Evolutionary conservation across 1,140 invertebrate species (phyloP).

Genomic region (Triops longicaudatus): DNA sequence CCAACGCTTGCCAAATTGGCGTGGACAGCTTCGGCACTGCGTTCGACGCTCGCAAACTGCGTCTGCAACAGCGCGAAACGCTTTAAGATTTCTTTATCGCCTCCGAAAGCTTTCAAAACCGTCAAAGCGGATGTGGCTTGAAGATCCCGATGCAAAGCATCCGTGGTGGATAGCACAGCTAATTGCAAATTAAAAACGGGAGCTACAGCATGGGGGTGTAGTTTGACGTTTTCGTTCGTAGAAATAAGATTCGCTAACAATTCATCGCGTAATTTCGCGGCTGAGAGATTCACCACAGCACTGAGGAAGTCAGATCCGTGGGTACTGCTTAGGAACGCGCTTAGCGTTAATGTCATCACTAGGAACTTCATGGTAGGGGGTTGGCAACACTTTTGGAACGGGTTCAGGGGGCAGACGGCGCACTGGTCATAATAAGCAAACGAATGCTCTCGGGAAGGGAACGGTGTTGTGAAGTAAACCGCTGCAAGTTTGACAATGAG

Average conservation of each 20-base stretch:
- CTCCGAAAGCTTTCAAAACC: conserved; percentile 26
- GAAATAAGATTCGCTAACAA: background rate
- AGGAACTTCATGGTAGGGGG: background rate
- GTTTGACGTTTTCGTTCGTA: background rate
- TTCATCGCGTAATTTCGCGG: background rate
- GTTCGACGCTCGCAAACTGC: conserved; percentile 24
- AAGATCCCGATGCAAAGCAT: conserved; percentile 22
- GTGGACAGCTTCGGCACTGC: background rate
- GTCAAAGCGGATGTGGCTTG: conserved; percentile 21
- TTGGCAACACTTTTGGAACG: too few relatives aligned
- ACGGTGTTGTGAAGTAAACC: background rate
- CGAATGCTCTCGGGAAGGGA: too few relatives aligned
- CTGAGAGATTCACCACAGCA: background rate
- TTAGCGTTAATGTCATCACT: background rate
- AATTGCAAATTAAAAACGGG: conserved; percentile 25
- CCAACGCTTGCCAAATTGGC: background rate
- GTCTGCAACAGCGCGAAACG: conserved; percentile 21
- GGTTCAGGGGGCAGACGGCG: too few relatives aligned
- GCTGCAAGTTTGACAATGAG: background rate
- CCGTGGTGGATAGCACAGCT: conserved; percentile 20
- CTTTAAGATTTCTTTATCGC: conserved; percentile 28
- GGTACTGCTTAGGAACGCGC: background rate
- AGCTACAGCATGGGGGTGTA: background rate
- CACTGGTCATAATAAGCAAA: too few relatives aligned
- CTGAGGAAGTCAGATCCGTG: background rate